These are phyloP conservation scores for Monochamus alternatus DNA, from an alignment of 2,888 invertebrate species.

Conservation along the genomic window DNA sequence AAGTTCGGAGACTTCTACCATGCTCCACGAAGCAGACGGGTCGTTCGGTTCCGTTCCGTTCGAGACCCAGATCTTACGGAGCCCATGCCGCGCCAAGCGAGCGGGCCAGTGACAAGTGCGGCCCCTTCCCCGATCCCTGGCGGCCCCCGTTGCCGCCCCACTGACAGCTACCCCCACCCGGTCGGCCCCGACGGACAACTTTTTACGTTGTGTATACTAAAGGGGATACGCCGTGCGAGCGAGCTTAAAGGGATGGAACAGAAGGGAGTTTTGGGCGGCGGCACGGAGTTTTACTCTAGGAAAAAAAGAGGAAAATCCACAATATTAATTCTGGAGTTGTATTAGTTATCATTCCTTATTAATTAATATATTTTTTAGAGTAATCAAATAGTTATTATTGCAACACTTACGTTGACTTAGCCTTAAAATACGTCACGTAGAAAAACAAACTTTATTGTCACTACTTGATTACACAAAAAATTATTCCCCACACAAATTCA, in stretches of 20 bases:
- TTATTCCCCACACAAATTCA: too few relatives aligned
- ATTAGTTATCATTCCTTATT: too few relatives aligned
- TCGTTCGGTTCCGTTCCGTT: slow-evolving; percentile 2
- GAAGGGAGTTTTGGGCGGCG: not conserved
- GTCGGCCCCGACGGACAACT: slow-evolving; percentile 68
- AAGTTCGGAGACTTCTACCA: not conserved
- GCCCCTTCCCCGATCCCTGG: slow-evolving; percentile 56
- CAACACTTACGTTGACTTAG: too few relatives aligned
- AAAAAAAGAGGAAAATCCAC: too few relatives aligned
- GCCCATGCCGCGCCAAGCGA: slow-evolving; percentile 40
- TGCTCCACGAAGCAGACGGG: slow-evolving; percentile 3
- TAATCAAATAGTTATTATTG: too few relatives aligned
- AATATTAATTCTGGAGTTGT: too few relatives aligned
- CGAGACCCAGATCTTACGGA: slow-evolving; percentile 34
- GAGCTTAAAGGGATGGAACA: slow-evolving; percentile 55
- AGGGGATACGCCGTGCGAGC: slow-evolving; percentile 62
- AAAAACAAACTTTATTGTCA: too few relatives aligned
- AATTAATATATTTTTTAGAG: too few relatives aligned
- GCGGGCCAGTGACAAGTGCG: slow-evolving; percentile 67
- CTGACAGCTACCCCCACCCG: slow-evolving; percentile 58
- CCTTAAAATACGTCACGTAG: too few relatives aligned
- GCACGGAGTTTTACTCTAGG: not conserved
- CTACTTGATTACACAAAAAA: too few relatives aligned
- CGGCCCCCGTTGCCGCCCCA: slow-evolving; percentile 59
- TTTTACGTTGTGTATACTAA: slow-evolving; percentile 70